Percentiles rank a stretch among this genome's conserved stretches.
Evolutionary conservation across 1,140 invertebrate species (phyloP).

Genomic region (Saccostrea cuccullata): DNA sequence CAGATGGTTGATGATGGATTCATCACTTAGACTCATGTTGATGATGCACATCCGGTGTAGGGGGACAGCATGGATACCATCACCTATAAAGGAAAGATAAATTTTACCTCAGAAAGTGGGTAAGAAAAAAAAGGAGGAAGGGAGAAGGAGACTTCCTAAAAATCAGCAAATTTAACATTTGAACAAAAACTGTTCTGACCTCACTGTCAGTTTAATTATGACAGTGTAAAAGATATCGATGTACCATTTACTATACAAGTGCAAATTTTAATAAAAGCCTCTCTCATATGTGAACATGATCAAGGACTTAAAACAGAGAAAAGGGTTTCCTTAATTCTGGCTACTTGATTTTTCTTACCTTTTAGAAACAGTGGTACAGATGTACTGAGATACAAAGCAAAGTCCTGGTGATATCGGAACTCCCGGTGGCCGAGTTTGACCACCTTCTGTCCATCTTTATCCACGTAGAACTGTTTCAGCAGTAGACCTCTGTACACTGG

Average conservation of each 20-base stretch:
- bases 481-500: slow-evolving; percentile 70
- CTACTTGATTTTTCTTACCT: slow-evolving; percentile 61
- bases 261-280: too few relatives aligned
- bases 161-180: too few relatives aligned
- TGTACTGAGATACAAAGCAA: slow-evolving; percentile 75
- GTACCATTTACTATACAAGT: too few relatives aligned
- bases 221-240: too few relatives aligned
- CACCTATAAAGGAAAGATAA: slow-evolving; percentile 62
- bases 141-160: too few relatives aligned
- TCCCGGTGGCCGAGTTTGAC: slow-evolving; percentile 69
- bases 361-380: slow-evolving; percentile 74
- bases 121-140: too few relatives aligned
- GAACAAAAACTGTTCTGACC: too few relatives aligned
- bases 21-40: slow-evolving; percentile 76
- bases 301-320: too few relatives aligned
- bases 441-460: slow-evolving; percentile 70
- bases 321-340: too few relatives aligned
- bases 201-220: too few relatives aligned
- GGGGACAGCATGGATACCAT: slow-evolving; percentile 70
- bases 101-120: too few relatives aligned
- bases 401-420: slow-evolving; percentile 71
- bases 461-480: slow-evolving; percentile 73
- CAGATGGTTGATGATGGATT: slow-evolving; percentile 73
- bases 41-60: slow-evolving; percentile 74
- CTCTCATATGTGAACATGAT: too few relatives aligned